Conservation (phyloP, 2,888 invertebrate species). For the Agonopterix subpropinquella region DNA sequence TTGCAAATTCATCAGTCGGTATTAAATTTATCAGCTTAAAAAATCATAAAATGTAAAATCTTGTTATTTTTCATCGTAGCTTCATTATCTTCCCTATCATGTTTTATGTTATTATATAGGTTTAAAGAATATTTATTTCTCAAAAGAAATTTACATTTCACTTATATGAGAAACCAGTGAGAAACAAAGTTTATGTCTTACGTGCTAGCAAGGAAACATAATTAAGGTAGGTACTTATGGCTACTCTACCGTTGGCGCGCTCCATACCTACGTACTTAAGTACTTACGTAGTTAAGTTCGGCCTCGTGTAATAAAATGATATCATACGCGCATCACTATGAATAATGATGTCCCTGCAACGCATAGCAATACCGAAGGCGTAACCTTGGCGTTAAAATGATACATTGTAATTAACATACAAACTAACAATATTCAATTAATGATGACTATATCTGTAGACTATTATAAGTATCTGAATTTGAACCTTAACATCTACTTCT, state of each 20-base stretch:
- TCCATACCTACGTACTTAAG: background rate
- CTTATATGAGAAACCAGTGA: no score
- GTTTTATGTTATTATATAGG: background rate
- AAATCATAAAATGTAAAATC: no score
- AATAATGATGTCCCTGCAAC: background rate
- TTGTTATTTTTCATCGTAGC: background rate
- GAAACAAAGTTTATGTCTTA: no score
- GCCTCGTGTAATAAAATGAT: background rate
- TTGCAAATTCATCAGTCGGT: no score
- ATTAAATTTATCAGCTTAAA: no score
- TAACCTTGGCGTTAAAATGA: background rate
- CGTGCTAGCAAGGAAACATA: no score
- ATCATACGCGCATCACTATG: conserved; percentile 3
- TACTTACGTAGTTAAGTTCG: conserved; percentile 1
- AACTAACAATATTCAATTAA: background rate
- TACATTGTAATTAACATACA: background rate
- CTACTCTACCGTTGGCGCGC: no score
- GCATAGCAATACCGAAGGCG: conserved; percentile 1
- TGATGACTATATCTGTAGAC: background rate
- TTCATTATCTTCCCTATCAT: background rate
- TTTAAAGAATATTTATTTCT: no score
- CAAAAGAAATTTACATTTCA: no score
- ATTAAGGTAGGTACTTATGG: no score
- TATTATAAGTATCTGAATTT: no score
- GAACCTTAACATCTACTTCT: no score